Evolutionary conservation across 2,888 invertebrate genomes (phyloP).

Genomic region (Drosophila gaucha): DNA sequence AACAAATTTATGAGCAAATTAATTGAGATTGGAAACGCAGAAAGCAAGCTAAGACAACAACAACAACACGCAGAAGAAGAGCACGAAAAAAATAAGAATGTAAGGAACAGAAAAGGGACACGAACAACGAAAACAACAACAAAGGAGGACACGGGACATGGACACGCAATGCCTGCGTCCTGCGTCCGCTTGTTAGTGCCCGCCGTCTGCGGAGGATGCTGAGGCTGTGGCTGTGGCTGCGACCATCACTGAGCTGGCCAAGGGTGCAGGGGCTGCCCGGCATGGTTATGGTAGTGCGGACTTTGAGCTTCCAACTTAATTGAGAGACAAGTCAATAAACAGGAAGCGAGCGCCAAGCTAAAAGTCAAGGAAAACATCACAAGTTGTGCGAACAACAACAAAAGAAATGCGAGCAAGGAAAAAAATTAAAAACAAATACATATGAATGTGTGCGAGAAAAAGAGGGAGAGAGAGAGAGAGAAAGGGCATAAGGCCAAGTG

Average conservation of each 20-base stretch:
- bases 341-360: conserved; percentile 69
- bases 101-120: conserved; percentile 18
- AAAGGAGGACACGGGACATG: conserved; percentile 26
- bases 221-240: conserved; percentile 1
- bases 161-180: conserved; percentile 61
- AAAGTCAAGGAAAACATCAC: conserved; percentile 62
- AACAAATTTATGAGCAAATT: conserved; percentile 82
- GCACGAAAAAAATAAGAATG: conserved; percentile 1
- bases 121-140: too few species aligned
- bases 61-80: background rate
- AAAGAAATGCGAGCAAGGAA: background rate
- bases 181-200: conserved; percentile 70
- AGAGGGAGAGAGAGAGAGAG: background rate
- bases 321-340: conserved; percentile 82
- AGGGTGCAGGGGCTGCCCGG: background rate
- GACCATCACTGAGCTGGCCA: background rate
- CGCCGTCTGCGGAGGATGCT: conserved; percentile 18
- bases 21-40: conserved; percentile 81
- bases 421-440: conserved; percentile 10
- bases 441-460: background rate
- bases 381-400: conserved; percentile 1
- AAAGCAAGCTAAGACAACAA: conserved; percentile 55
- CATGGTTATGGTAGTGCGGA: conserved; percentile 26
- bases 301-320: conserved; percentile 74
- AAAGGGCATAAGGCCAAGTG: background rate